A percentile compares a stretch with the other conserved stretches of the same genome.
Evolutionary conservation across 2,797 vertebrate genomes (phyloP).

Genomic region (Cygnus olor): DNA sequence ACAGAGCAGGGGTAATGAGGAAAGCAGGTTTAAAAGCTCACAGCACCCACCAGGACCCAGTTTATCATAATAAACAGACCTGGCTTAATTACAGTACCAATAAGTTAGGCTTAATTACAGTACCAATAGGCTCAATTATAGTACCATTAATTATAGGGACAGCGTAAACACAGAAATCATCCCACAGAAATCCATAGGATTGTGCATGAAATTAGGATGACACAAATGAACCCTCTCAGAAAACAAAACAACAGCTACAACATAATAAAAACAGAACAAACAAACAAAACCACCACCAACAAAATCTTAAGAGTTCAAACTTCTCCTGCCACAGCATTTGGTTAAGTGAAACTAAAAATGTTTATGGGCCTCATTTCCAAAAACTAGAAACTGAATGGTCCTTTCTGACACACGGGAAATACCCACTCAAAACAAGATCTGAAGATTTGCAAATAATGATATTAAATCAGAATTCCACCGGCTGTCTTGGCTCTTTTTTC

Average conservation of each 20-base stretch:
- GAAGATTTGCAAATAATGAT: slow-evolving; percentile 49
- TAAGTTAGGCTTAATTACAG: neutral
- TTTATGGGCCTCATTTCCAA: neutral
- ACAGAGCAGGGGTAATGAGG: neutral
- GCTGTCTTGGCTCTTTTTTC: slow-evolving; percentile 63
- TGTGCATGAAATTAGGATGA: neutral
- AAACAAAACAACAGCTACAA: neutral
- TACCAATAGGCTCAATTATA: neutral
- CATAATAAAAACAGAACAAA: neutral
- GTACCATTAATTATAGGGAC: neutral
- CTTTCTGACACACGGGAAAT: neutral
- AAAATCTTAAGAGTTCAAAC: neutral
- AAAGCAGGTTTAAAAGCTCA: neutral
- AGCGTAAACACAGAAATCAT: neutral
- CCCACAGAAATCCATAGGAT: neutral
- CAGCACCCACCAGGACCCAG: neutral
- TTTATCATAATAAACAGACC: neutral
- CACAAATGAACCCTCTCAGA: neutral
- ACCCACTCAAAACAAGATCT: neutral
- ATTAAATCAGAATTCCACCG: slow-evolving; percentile 43
- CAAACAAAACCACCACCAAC: neutral
- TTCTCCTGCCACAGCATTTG: neutral
- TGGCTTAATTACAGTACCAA: neutral
- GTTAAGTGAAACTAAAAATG: slow-evolving; percentile 32
- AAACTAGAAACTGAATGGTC: neutral